Evolutionary conservation across 2,888 invertebrate species (phyloP).

Genomic region (Orchesellides sinensis): DNA sequence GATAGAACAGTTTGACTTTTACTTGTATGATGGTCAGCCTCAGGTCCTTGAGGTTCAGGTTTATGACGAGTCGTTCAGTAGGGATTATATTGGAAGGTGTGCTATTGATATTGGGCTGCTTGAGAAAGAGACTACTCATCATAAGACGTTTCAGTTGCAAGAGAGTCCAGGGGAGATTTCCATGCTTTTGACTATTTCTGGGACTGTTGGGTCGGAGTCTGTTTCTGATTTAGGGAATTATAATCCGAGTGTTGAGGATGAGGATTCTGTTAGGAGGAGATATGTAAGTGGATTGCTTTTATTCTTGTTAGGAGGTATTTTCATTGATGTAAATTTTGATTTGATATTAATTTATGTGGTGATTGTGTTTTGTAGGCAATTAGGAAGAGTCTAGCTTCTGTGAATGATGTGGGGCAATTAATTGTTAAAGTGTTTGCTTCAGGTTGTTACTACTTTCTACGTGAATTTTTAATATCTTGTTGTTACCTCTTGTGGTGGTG

Average conservation of each 20-base stretch:
- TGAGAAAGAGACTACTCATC: conserved; percentile 94
- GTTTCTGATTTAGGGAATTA: conserved; percentile 93
- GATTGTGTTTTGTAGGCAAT: conserved; percentile 78
- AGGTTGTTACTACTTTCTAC: too few relatives aligned
- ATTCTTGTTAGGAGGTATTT: background rate
- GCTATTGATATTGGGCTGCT: conserved; percentile 89
- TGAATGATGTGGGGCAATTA: conserved; percentile 94
- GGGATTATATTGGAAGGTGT: conserved; percentile 79
- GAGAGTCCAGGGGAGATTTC: conserved; percentile 87
- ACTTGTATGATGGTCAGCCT: conserved; percentile 95
- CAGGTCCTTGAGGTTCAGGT: conserved; percentile 82
- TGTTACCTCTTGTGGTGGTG: too few relatives aligned
- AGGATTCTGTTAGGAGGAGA: too few relatives aligned
- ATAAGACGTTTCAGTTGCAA: conserved; percentile 92
- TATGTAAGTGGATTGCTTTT: too few relatives aligned
- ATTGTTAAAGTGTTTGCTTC: conserved; percentile 95
- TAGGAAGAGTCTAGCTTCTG: conserved; percentile 83
- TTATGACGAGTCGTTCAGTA: conserved; percentile 72
- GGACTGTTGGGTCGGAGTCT: conserved; percentile 94
- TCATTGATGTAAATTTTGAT: background rate
- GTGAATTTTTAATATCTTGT: too few relatives aligned
- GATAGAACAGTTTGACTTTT: conserved; percentile 98
- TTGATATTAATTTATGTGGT: too few relatives aligned
- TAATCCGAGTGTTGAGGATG: conserved; percentile 87
- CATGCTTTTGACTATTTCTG: conserved; percentile 94